phyloP scores from a whole-genome alignment of 2,888 invertebrate genomes.

The Monoplex corrugatus region DNA sequence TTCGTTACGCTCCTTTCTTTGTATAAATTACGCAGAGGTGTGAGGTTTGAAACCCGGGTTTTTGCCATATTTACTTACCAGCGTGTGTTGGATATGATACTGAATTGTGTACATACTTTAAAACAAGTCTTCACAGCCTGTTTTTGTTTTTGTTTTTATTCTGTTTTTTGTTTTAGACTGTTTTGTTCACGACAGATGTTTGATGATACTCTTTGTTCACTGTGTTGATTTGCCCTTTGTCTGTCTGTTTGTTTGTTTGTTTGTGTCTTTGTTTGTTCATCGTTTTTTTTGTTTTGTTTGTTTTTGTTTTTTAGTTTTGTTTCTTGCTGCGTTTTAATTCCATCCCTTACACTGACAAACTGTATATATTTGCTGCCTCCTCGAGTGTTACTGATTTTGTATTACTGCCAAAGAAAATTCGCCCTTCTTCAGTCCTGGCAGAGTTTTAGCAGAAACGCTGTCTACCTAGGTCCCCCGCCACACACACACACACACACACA shows the following conservation, averaged over 20 bases:
- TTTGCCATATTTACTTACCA: slow-evolving; percentile 28
- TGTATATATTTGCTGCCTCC: not conserved
- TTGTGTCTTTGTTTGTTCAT: not conserved
- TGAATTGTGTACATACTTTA: slow-evolving; percentile 1
- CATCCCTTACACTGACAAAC: too few species aligned
- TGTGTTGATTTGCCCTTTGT: not conserved
- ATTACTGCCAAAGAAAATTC: too few species aligned
- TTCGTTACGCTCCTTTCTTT: slow-evolving; percentile 34
- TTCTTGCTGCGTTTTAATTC: too few species aligned
- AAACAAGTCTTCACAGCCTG: not conserved
- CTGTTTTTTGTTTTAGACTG: too few species aligned
- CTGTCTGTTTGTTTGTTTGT: too few species aligned
- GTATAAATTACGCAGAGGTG: slow-evolving; percentile 42
- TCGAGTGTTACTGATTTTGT: slow-evolving; percentile 2
- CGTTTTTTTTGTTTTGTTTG: too few species aligned
- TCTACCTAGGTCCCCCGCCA: too few species aligned
- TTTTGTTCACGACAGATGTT: not conserved
- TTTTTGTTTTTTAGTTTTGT: too few species aligned
- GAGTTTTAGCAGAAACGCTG: too few species aligned
- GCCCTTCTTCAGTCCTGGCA: too few species aligned
- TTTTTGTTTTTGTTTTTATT: not conserved
- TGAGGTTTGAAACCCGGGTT: not conserved
- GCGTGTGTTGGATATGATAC: not conserved
- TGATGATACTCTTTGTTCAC: slow-evolving; percentile 1
- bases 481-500: slow-evolving; percentile 25